Evolutionary conservation across 2,888 invertebrate species (phyloP), one percentile per base, ranked within the genome.

Genomic region (Eupeodes latifasciatus): DNA sequence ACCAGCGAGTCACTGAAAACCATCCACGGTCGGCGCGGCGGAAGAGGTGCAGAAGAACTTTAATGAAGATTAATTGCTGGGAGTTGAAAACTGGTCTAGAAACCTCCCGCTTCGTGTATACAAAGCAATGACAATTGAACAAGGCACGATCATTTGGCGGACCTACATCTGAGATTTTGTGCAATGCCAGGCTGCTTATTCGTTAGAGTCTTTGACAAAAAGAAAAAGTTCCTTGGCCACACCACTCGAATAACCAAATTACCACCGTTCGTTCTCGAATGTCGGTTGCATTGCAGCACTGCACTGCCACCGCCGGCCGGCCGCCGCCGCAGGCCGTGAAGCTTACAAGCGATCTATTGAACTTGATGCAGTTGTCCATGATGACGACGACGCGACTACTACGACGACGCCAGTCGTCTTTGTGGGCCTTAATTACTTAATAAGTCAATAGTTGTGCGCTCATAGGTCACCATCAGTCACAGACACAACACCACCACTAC

Each of bases 51-150:
- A 59, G 64, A 36, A 57, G 16, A 44, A 89, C 91, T 91, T 90
- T 93, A 93, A 93, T 93, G 93, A 93, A 93, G 93, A 93, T 93
- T 93, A 93, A 93, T 93, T 93, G 93, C 93, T 92, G 69, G 61
- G 74, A 59, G 69, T 53, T 64, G 40, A 44, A 81, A 40, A 59
- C 64, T 72, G 72, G 69, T 51, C 86, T 71, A 74, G 66, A 85
- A 81, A 74, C 86, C 75, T 69, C 75, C 62, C 40, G 34, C 44
- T 44, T 27, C 9, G 36, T 19, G 36, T 47, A 49, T 55, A 59
- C 47, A 34, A 67, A 27, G 49, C 55, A 34, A 79, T 81, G 82
- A 82, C 77, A 85, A 81, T 72, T 81, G 81, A 74, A 86, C 85
- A 86, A 78, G 74, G 66, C 85, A 86, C 85, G 82, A 82, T 86